These are phyloP conservation scores for Stenodema calcarata DNA, from an alignment of 2,888 invertebrate genomes.

Conservation along the genomic window DNA sequence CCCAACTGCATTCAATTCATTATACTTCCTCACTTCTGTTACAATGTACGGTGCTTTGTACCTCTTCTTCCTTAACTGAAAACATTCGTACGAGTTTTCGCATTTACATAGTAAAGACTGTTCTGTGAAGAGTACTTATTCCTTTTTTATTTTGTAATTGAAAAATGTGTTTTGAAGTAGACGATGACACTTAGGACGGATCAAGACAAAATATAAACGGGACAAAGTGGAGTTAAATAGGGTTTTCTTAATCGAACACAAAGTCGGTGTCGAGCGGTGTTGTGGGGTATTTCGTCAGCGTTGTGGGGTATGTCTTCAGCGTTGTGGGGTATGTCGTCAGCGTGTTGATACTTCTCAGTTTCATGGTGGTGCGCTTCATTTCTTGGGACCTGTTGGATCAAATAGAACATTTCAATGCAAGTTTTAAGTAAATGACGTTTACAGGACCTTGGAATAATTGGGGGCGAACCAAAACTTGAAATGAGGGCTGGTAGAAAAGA, in stretches of 20 bases:
- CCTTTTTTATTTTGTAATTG: not conserved
- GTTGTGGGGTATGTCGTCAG: slow-evolving; percentile 15
- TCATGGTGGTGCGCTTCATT: slow-evolving; percentile 10
- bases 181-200: not conserved
- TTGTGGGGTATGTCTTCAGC: slow-evolving; percentile 1
- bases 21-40: too few species aligned
- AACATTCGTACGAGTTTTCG: too few species aligned
- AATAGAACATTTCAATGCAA: too few species aligned
- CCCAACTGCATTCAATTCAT: too few species aligned
- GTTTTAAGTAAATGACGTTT: too few species aligned
- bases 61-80: too few species aligned
- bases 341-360: slow-evolving; percentile 4
- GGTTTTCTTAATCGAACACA: not conserved
- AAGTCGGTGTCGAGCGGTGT: not conserved
- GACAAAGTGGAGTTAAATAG: not conserved
- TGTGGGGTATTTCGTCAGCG: slow-evolving; percentile 4
- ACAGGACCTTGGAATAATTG: too few species aligned
- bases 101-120: too few species aligned
- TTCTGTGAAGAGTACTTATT: too few species aligned
- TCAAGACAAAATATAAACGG: not conserved
- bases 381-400: not conserved
- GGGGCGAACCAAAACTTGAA: too few species aligned
- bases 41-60: too few species aligned
- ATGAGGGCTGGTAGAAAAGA: too few species aligned
- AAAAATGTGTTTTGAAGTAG: not conserved